phyloP scores from a whole-genome alignment of 2,888 invertebrate species.

The Lepeophtheirus nordmannii region DNA sequence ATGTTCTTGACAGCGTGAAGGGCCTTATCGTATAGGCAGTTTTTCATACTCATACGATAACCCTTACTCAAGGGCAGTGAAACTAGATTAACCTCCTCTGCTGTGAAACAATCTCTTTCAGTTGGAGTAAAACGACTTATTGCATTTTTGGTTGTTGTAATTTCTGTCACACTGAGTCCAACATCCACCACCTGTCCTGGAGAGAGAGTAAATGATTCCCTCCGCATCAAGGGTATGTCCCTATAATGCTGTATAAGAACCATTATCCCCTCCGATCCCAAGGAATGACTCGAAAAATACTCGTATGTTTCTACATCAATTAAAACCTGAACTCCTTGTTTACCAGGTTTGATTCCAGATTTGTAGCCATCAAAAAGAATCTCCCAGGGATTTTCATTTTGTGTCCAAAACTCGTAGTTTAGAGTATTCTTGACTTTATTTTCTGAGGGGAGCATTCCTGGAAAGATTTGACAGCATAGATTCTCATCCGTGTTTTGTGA shows the following conservation, averaged over 20 bases:
- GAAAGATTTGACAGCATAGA: slow-evolving; percentile 22
- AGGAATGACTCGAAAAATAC: slow-evolving; percentile 16
- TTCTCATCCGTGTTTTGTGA: slow-evolving; percentile 19
- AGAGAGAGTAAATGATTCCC: slow-evolving; percentile 17
- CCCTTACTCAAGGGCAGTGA: slow-evolving; percentile 15
- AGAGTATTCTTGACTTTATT: slow-evolving; percentile 8
- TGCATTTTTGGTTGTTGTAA: neutral
- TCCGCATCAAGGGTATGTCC: slow-evolving; percentile 21
- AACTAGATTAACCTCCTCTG: slow-evolving; percentile 15
- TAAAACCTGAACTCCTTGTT: slow-evolving; percentile 19
- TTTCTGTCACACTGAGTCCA: slow-evolving; percentile 20
- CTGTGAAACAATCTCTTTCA: slow-evolving; percentile 20
- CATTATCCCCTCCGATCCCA: slow-evolving; percentile 13
- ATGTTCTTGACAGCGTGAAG: slow-evolving; percentile 9
- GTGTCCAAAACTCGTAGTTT: neutral
- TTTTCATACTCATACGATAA: slow-evolving; percentile 23
- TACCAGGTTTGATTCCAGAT: slow-evolving; percentile 16
- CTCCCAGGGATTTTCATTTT: slow-evolving; percentile 18
- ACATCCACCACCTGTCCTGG: slow-evolving; percentile 19
- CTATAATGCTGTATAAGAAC: slow-evolving; percentile 21
- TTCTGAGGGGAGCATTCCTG: slow-evolving; percentile 20
- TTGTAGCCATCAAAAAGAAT: slow-evolving; percentile 23
- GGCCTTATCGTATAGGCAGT: slow-evolving; percentile 23
- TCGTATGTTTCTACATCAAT: slow-evolving; percentile 22
- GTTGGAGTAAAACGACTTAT: slow-evolving; percentile 10